phyloP scores from a whole-genome alignment of 2,113 vertebrate species.

The Myocastor coypus region DNA sequence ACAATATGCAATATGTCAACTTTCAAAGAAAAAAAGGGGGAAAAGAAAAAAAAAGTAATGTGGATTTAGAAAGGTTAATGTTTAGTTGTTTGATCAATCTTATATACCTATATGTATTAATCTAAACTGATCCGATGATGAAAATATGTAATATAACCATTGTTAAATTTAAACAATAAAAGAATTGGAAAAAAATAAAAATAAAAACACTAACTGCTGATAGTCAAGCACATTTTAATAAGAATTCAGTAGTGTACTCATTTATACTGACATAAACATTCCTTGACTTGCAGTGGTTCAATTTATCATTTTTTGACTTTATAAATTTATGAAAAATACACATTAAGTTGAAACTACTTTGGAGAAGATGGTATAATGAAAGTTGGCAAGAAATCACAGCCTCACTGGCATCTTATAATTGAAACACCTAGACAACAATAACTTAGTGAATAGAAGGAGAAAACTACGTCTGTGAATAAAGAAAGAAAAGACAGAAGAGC shows the following conservation, averaged over 20 bases:
- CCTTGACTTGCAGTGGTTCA: not conserved
- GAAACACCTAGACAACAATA: not conserved
- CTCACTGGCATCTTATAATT: not conserved
- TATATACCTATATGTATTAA: too few relatives aligned
- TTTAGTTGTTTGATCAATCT: too few relatives aligned
- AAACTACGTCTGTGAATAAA: not conserved
- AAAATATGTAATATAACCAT: too few relatives aligned
- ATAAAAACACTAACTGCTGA: not conserved
- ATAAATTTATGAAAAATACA: not conserved
- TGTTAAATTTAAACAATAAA: too few relatives aligned
- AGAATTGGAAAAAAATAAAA: too few relatives aligned
- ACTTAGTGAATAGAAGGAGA: not conserved
- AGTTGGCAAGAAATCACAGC: not conserved
- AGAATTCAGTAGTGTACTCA: slow-evolving; percentile 12
- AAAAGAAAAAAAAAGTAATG: too few relatives aligned
- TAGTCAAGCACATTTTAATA: not conserved
- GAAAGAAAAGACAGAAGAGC: not conserved
- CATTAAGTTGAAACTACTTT: not conserved
- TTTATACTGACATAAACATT: not conserved
- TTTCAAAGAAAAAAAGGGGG: too few relatives aligned
- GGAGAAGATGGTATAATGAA: not conserved
- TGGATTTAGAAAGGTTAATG: too few relatives aligned
- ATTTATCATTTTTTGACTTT: not conserved
- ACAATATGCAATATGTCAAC: too few relatives aligned
- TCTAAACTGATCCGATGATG: too few relatives aligned